Evolutionary conservation across 2,797 vertebrate genomes (phyloP), one percentile per base, ranked within the genome.

Genomic region (Serranus cabrilla): DNA sequence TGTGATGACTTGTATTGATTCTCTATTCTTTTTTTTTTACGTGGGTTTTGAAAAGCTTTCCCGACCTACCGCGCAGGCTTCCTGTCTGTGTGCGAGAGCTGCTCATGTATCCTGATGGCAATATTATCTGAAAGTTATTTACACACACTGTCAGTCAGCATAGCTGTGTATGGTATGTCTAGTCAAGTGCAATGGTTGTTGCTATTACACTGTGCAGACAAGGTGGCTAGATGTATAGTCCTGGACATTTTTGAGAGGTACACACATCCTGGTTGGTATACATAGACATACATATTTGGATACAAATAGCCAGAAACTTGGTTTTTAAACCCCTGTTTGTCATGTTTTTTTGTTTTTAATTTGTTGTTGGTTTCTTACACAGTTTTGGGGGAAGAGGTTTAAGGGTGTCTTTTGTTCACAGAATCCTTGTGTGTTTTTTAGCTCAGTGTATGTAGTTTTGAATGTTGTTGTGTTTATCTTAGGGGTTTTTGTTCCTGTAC

Each of bases 121-220:
- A 94, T 90, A 92, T 87, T 79, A 76, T 68, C 85, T 71, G 59
- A 88, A 84, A 61, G 81, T 89, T 86, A 86, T 89, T 86, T 72
- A 88, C 87, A 90, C 89, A 88, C 89, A 88, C 85, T 69, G 81
- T 87, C 83, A 67, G 82, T 90, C 86, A 87, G 86, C 85, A 84
- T 91, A 84, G 91, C 89, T 89, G 84, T 90, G 90, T 90, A 78
- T 91, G 89, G 89, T 92, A 87, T 90, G 90, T 93, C 91, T 89
- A 83, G 91, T 94, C 89, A 76, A 85, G 90, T 94, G 90, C 90
- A 91, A 87, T 90, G 90, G 90, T 89, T 91, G 87, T 93, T 92
- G 78, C 89, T 91, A 82, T 90, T 91, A 91, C 91, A 88, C 89
- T 92, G 91, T 92, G 91, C 90, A 91, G 92, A 87, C 88, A 90